Evolutionary conservation across 2,888 invertebrate genomes (phyloP).

Genomic region (Caradrina clavipalpis): DNA sequence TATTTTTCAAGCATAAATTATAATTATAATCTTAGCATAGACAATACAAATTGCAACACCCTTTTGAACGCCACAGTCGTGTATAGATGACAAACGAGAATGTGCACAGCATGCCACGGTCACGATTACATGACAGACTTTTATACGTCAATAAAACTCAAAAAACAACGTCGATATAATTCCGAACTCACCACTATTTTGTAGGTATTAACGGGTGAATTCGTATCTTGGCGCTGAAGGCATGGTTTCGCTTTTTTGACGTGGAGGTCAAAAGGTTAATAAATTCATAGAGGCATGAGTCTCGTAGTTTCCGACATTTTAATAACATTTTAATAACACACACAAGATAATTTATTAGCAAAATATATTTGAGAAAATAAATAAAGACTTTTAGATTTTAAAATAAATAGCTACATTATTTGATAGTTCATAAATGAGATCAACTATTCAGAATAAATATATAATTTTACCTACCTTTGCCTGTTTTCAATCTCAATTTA

Average conservation of each 20-base stretch:
- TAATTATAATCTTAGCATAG: background rate
- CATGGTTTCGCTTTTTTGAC: too few species aligned
- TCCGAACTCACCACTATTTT: too few species aligned
- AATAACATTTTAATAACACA: too few species aligned
- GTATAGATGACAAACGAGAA: too few species aligned
- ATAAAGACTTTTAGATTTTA: background rate
- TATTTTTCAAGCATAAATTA: background rate
- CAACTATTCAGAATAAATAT: slow-evolving; percentile 1
- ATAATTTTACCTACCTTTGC: background rate
- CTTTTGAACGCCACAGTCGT: too few species aligned
- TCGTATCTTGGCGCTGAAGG: too few species aligned
- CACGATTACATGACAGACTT: too few species aligned
- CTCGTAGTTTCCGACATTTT: slow-evolving; percentile 10
- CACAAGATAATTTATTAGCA: slow-evolving; percentile 4
- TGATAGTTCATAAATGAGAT: slow-evolving; percentile 10
- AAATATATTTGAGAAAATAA: background rate
- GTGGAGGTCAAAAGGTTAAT: too few species aligned
- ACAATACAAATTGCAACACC: slow-evolving; percentile 5
- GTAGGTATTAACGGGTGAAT: too few species aligned
- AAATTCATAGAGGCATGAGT: background rate
- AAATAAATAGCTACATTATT: slow-evolving; percentile 14
- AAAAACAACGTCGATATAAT: too few species aligned
- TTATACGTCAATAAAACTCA: too few species aligned
- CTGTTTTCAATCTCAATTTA: background rate
- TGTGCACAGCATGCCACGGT: too few species aligned